Conservation (phyloP, 1,140 invertebrate species). For the Papilio machaon region DNA sequence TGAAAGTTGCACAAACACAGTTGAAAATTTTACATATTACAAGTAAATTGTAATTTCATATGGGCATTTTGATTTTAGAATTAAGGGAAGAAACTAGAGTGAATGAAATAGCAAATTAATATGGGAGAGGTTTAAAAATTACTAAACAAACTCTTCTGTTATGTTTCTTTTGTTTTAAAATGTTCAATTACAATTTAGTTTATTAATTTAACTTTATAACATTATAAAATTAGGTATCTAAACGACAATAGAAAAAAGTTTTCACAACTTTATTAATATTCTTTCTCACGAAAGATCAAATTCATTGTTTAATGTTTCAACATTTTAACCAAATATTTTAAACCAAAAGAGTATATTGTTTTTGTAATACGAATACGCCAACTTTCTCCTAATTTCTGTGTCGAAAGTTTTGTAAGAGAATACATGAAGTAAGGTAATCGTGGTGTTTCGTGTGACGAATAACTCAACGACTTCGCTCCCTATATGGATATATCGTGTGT, state of each 20-base stretch:
- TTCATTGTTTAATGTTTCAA: conserved; percentile 17
- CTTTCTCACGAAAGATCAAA: conserved; percentile 28
- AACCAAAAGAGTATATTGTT: conserved; percentile 39
- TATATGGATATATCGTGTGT: conserved; percentile 45
- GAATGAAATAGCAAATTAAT: no score
- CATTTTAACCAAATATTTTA: conserved; percentile 19
- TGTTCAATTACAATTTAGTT: no score
- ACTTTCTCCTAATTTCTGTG: conserved; percentile 56
- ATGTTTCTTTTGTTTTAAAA: no score
- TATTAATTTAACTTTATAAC: no score
- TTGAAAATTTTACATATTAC: no score
- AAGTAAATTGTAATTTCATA: no score
- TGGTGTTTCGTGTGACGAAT: conserved; percentile 51
- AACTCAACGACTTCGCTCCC: conserved; percentile 41
- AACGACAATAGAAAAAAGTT: background rate
- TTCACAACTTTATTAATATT: conserved; percentile 11
- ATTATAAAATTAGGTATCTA: no score
- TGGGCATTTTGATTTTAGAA: no score
- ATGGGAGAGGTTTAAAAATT: no score
- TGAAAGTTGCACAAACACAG: no score
- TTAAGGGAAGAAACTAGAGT: no score
- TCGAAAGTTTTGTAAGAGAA: conserved; percentile 53
- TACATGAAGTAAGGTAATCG: conserved; percentile 52
- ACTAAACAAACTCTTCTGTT: no score
- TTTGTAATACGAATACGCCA: conserved; percentile 39